Base-by-base conservation (phyloP, 2,888 invertebrate species). In the Cryptosula pallasiana region DNA sequence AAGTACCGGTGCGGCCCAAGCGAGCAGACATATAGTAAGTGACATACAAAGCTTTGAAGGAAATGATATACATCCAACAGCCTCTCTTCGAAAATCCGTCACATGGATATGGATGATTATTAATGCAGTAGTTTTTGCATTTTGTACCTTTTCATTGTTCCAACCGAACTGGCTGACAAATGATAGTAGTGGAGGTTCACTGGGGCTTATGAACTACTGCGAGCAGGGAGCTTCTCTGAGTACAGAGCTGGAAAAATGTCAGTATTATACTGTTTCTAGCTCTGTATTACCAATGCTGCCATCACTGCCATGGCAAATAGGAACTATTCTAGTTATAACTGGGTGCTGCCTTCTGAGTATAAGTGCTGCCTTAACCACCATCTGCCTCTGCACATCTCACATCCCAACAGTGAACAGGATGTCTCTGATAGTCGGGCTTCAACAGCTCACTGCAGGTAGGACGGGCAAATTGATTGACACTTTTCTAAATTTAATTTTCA, bases 401-500 rank as follows among this genome's bases (percentile, higher is more conserved):
- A 70, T 25, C 1, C 9, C 27, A 9, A 9, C 23, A 36, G 45
- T 36, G 35, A 25, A 54, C 16, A 70, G 45, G 45, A 23, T 70
- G 16, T 9, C 36, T 23, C 29, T 70, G 23, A n/a, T 36, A 5
- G 3, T 45, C 2, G 70, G 70, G 36, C 29, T 54, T 3, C 23
- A 54, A 25, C 70, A 70, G 45, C 70, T 70, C 9, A 54, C 29
- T 54, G 36, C 70, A 54, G 70, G 70, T 70, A 70, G 3, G 55
- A 13, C 23, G 16, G 5, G 16, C 23, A 55, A 20, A 3, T 23
- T 23, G 55, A n/a, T n/a, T n/a, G n/a, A n/a, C n/a, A n/a, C n/a
- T n/a, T n/a, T n/a, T n/a, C n/a, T n/a, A n/a, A n/a, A n/a, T n/a
- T n/a, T n/a, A n/a, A n/a, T n/a, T n/a, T n/a, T n/a, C n/a, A n/a